Evolutionary conservation across 2,888 invertebrate genomes (phyloP).

Genomic region (Pammene aurita): DNA sequence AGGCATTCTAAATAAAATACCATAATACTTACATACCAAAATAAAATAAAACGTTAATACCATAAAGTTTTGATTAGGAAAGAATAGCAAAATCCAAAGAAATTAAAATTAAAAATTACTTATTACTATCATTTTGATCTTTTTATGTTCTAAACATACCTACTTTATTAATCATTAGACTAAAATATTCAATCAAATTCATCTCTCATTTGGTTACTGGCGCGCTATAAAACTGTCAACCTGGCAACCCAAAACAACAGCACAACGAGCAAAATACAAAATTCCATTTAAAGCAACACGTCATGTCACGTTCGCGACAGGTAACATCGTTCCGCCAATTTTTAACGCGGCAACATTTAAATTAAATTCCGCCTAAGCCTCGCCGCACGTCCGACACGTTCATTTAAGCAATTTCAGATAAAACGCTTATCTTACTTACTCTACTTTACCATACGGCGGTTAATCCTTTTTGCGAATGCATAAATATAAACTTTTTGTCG

Average conservation of each 20-base stretch:
- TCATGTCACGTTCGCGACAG: conserved; percentile 58
- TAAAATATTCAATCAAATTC: neutral
- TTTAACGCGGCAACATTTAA: conserved; percentile 77
- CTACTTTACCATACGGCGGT: conserved; percentile 45
- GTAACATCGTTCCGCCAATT: conserved; percentile 72
- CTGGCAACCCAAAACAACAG: conserved; percentile 1
- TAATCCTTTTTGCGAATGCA: conserved; percentile 39
- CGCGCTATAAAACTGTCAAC: conserved; percentile 12
- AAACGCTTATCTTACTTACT: conserved; percentile 68
- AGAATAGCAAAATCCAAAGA: too few species aligned
- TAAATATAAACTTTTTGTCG: conserved; percentile 37
- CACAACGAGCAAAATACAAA: conserved; percentile 31
- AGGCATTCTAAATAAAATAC: too few species aligned
- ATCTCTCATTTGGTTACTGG: neutral
- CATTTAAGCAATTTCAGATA: conserved; percentile 73
- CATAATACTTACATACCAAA: too few species aligned
- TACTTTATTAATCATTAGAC: neutral
- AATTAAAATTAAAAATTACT: neutral
- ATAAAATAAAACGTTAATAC: too few species aligned
- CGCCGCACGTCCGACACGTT: conserved; percentile 54
- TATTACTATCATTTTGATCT: too few species aligned
- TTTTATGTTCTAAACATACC: too few species aligned
- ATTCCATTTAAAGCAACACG: conserved; percentile 42
- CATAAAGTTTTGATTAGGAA: too few species aligned
- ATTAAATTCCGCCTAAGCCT: conserved; percentile 67